Percentiles rank a stretch among this genome's conserved stretches.
phyloP scores from a whole-genome alignment of 2,888 invertebrate genomes.

The Leptarthrus brevirostris region DNA sequence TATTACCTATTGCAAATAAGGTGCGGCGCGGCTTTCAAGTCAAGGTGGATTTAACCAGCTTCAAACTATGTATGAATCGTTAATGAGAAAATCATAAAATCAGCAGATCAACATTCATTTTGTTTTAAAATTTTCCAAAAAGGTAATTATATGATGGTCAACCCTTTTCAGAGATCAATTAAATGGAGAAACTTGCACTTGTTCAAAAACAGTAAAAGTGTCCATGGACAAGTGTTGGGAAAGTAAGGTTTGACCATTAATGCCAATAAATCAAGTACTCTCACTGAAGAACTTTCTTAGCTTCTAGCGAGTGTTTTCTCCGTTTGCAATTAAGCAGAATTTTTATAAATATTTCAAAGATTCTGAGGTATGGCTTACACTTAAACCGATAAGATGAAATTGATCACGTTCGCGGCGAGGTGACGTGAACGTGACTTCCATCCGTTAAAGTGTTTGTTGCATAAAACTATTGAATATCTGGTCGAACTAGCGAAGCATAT shows the following conservation, averaged over 20 bases:
- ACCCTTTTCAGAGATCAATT: conserved; percentile 5
- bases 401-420: conserved; percentile 17
- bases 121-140: not conserved
- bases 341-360: conserved; percentile 25
- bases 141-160: not conserved
- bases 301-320: conserved; percentile 18
- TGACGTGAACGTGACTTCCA: conserved; percentile 23
- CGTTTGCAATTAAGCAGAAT: conserved; percentile 27
- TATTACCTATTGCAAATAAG: not conserved
- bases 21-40: conserved; percentile 3
- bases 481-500: not conserved
- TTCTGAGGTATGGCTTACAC: not conserved
- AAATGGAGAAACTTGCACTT: conserved; percentile 9
- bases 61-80: not conserved
- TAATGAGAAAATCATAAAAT: not conserved
- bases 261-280: conserved; percentile 40
- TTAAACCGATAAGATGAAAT: conserved; percentile 25
- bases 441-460: conserved; percentile 13
- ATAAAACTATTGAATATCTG: conserved; percentile 37
- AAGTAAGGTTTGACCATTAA: conserved; percentile 39
- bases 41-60: not conserved
- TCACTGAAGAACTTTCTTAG: conserved; percentile 33
- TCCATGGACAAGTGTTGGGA: conserved; percentile 20
- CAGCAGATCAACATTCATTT: not conserved
- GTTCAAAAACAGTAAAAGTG: conserved; percentile 25